Evolutionary conservation across 2,888 invertebrate species (phyloP).

Genomic region (Pachydiplax longipennis): DNA sequence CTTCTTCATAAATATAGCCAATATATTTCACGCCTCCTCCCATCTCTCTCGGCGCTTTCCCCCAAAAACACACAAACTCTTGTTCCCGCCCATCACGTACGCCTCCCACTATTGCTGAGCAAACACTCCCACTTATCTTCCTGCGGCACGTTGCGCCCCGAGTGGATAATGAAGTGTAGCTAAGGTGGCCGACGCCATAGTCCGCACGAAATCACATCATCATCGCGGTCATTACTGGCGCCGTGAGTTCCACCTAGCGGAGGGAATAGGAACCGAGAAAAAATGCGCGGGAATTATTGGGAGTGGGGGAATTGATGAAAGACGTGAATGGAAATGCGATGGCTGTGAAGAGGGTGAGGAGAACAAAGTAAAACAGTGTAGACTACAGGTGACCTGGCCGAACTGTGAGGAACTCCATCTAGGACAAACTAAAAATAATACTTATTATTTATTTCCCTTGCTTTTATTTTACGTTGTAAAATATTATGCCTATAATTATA

Average conservation of each 20-base stretch:
- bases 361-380: too few species aligned
- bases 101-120: conserved; percentile 23
- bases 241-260: conserved; percentile 31
- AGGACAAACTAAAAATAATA: too few species aligned
- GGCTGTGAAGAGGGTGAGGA: too few species aligned
- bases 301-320: background rate
- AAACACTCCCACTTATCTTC: background rate
- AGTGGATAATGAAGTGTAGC: background rate
- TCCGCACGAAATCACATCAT: conserved; percentile 38
- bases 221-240: conserved; percentile 36
- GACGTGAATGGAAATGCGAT: background rate
- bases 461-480: too few species aligned
- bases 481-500: too few species aligned
- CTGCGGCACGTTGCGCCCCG: background rate
- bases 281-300: background rate
- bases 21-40: conserved; percentile 30
- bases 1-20: conserved; percentile 46
- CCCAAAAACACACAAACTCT: conserved; percentile 13
- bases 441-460: too few species aligned
- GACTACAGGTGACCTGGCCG: too few species aligned
- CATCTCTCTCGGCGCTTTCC: background rate
- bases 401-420: too few species aligned
- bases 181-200: background rate
- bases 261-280: background rate
- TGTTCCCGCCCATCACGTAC: conserved; percentile 48